Conservation (phyloP, 1,140 invertebrate species). For the Berghia stephanieae region DNA sequence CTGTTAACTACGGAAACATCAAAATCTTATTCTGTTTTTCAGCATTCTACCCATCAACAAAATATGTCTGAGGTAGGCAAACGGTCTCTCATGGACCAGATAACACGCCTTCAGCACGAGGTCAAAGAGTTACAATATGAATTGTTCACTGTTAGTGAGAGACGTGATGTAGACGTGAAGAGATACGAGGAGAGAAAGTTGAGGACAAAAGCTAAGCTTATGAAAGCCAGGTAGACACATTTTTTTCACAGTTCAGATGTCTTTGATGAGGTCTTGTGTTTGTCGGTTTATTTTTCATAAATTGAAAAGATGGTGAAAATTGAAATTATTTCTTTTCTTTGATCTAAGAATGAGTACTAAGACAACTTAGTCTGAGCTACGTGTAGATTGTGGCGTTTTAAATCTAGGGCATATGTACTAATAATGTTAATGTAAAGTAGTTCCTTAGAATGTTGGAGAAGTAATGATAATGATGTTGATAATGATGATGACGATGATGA, state of each 20-base stretch:
- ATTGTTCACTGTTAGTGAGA: constrained; percentile 52
- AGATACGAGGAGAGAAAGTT: constrained; percentile 60
- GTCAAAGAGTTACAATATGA: constrained; percentile 59
- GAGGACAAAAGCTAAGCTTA: constrained; percentile 58
- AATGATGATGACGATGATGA: too few relatives aligned
- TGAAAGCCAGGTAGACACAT: constrained; percentile 57
- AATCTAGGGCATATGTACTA: too few relatives aligned
- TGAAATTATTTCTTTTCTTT: too few relatives aligned
- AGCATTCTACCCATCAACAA: constrained; percentile 39
- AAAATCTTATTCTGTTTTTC: not conserved
- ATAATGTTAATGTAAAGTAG: too few relatives aligned
- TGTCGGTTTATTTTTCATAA: too few relatives aligned
- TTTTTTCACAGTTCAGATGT: not conserved
- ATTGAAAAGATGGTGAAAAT: too few relatives aligned
- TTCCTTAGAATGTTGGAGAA: too few relatives aligned
- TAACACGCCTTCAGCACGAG: constrained; percentile 54
- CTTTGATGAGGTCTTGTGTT: not conserved
- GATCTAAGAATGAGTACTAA: too few relatives aligned
- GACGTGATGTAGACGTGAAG: constrained; percentile 52
- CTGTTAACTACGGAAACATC: too few relatives aligned
- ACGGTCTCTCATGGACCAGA: constrained; percentile 57
- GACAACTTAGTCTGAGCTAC: too few relatives aligned
- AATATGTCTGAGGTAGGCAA: constrained; percentile 53
- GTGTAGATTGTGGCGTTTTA: too few relatives aligned
- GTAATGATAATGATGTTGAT: too few relatives aligned